These are phyloP conservation scores for Sepiola atlantica DNA, from an alignment of 2,888 invertebrate genomes.

Conservation along the genomic window DNA sequence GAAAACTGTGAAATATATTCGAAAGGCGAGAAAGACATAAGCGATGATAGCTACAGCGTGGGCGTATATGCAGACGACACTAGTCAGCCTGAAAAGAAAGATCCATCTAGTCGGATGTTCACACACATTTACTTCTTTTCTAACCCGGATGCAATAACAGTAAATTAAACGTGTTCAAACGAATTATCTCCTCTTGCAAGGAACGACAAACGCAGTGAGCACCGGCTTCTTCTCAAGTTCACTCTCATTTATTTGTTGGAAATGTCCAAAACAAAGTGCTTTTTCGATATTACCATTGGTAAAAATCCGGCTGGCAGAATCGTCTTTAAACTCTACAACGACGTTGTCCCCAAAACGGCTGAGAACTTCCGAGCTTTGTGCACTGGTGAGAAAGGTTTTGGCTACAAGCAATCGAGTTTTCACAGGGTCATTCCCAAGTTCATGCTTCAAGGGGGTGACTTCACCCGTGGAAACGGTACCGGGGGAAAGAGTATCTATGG, in stretches of 20 bases:
- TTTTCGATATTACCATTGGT: neutral
- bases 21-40: no score
- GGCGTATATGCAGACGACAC: no score
- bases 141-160: neutral
- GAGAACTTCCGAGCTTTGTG: slow-evolving; percentile 95
- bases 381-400: slow-evolving; percentile 81
- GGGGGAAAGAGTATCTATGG: slow-evolving; percentile 97
- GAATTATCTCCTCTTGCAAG: neutral
- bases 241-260: neutral
- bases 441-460: slow-evolving; percentile 75
- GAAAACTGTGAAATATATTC: no score
- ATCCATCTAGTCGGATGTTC: no score
- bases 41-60: no score
- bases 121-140: neutral
- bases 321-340: neutral
- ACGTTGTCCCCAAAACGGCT: slow-evolving; percentile 47
- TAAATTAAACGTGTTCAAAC: no score
- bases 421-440: slow-evolving; percentile 74
- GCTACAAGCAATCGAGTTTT: slow-evolving; percentile 73
- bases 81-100: no score
- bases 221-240: neutral
- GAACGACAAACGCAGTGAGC: neutral
- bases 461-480: slow-evolving; percentile 74
- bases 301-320: neutral
- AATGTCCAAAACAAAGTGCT: neutral